Percentiles rank a stretch among this genome's conserved stretches.
Evolutionary conservation across 2,797 vertebrate species (phyloP).

Genomic region (Tenualosa thibaudeaui): DNA sequence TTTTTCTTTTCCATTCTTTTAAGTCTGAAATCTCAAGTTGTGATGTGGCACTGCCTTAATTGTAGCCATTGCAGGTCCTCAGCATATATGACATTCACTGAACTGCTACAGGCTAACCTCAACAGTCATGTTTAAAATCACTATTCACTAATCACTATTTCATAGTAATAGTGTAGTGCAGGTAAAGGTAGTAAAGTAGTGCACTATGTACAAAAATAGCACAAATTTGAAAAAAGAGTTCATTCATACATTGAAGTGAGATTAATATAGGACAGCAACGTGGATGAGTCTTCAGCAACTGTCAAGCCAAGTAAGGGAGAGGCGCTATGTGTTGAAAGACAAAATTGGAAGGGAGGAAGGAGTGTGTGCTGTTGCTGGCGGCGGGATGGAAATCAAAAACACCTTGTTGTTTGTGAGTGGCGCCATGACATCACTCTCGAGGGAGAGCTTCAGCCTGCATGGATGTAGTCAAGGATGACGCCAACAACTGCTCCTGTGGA

Average conservation of each 20-base stretch:
- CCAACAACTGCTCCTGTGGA: constrained; percentile 40
- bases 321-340: neutral
- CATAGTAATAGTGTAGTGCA: too few relatives aligned
- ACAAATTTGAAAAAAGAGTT: too few relatives aligned
- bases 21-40: neutral
- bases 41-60: neutral
- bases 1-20: neutral
- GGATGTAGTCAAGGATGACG: constrained; percentile 38
- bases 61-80: neutral
- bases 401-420: constrained; percentile 1
- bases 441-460: constrained; percentile 44
- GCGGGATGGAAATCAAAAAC: constrained; percentile 16
- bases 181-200: too few relatives aligned
- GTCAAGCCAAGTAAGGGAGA: neutral
- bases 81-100: neutral
- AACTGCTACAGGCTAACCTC: neutral
- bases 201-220: too few relatives aligned
- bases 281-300: neutral
- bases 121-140: too few relatives aligned
- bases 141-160: too few relatives aligned
- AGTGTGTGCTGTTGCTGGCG: neutral
- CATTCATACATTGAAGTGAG: neutral
- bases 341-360: neutral
- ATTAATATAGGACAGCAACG: neutral
- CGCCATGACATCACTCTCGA: constrained; percentile 28